Percentiles rank a stretch among this genome's conserved stretches.
These are phyloP conservation scores for Enteromius radiatus DNA, from an alignment of 2,797 vertebrate genomes.

Conservation along the genomic window DNA sequence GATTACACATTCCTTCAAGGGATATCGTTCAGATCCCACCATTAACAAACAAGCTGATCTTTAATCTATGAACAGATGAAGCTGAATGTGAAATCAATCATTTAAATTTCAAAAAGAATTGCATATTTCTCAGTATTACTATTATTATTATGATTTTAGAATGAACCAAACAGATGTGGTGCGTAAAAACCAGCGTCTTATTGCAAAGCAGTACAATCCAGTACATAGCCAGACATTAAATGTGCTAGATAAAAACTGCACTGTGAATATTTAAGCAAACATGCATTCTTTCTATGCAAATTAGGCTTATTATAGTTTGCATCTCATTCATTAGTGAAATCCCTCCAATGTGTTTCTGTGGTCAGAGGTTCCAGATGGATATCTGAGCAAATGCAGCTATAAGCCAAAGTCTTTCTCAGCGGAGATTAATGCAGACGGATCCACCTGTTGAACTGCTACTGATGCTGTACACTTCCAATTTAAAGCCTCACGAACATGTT, in stretches of 20 bases:
- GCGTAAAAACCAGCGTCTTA: background rate
- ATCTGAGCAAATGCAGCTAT: constrained; percentile 25
- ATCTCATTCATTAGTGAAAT: constrained; percentile 17
- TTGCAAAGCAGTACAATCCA: background rate
- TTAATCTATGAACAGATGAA: background rate
- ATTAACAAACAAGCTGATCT: background rate
- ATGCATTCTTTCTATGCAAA: background rate
- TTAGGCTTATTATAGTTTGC: background rate
- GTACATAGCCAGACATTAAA: background rate
- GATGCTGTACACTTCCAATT: background rate
- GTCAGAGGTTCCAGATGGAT: constrained; percentile 9
- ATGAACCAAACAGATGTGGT: background rate
- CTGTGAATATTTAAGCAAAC: background rate
- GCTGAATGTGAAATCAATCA: background rate
- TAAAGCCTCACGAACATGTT: background rate
- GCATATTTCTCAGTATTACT: background rate
- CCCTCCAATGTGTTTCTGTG: background rate
- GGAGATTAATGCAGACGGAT: constrained; percentile 21
- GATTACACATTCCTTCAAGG: background rate
- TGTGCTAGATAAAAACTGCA: too few species aligned
- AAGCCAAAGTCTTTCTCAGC: constrained; percentile 3
- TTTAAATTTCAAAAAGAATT: background rate
- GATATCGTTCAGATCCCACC: background rate
- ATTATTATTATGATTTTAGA: background rate
- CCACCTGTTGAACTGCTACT: background rate